These are phyloP conservation scores for Dorcus parallelipipedus DNA, from an alignment of 2,888 invertebrate genomes.

Conservation along the genomic window DNA sequence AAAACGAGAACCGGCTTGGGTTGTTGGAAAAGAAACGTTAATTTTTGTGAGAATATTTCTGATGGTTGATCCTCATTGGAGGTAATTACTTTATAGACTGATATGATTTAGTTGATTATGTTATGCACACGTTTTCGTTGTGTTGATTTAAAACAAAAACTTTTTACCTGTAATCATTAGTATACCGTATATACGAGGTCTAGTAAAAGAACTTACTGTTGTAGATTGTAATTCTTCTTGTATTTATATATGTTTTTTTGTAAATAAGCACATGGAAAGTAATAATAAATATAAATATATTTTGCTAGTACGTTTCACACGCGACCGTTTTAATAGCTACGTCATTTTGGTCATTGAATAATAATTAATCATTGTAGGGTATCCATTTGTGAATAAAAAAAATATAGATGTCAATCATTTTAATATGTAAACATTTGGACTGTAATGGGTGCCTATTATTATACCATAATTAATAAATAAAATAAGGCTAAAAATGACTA, in stretches of 20 bases:
- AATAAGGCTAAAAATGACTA: constrained; percentile 30
- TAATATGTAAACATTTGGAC: constrained; percentile 34
- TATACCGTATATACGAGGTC: not conserved
- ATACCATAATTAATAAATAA: constrained; percentile 19
- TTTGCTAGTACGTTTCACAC: constrained; percentile 13
- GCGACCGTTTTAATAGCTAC: constrained; percentile 13
- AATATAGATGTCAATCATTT: constrained; percentile 32
- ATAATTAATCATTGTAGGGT: constrained; percentile 14
- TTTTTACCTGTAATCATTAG: not conserved
- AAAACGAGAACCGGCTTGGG: no score
- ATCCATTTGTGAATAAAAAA: constrained; percentile 30
- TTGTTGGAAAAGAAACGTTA: no score
- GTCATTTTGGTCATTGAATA: constrained; percentile 16
- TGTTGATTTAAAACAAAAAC: no score
- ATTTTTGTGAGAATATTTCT: no score
- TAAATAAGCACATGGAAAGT: constrained; percentile 5
- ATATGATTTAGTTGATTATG: no score
- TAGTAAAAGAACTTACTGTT: not conserved
- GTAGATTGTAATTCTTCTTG: not conserved
- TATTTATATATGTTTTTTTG: constrained; percentile 8
- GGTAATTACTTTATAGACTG: no score
- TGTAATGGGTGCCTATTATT: constrained; percentile 37
- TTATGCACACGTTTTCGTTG: no score
- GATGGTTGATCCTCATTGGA: no score
- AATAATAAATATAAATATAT: constrained; percentile 21